Evolutionary conservation across 1,140 invertebrate genomes (phyloP).

Genomic region (Andricus grossulariae): DNA sequence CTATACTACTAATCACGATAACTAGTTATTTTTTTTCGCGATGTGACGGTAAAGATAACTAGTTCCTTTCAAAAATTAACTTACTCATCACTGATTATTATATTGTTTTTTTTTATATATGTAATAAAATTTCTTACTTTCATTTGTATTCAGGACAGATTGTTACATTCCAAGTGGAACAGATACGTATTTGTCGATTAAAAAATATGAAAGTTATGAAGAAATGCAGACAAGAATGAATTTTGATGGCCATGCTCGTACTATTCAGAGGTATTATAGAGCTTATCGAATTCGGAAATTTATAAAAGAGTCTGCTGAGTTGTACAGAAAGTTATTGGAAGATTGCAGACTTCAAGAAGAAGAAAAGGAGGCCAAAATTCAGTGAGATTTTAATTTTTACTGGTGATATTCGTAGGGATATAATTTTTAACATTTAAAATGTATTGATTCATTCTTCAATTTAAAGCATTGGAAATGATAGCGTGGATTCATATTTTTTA

Average conservation of each 20-base stretch:
- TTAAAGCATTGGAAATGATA: no score
- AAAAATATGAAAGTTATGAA: slow-evolving; percentile 77
- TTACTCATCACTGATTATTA: no score
- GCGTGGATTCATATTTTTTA: no score
- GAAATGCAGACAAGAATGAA: slow-evolving; percentile 74
- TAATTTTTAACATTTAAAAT: no score
- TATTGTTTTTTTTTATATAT: slow-evolving; percentile 37
- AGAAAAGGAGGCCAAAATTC: slow-evolving; percentile 53
- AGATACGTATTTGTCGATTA: slow-evolving; percentile 77
- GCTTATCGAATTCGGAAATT: slow-evolving; percentile 67
- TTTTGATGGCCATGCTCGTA: slow-evolving; percentile 74
- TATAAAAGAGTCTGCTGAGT: slow-evolving; percentile 59
- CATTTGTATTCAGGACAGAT: slow-evolving; percentile 63
- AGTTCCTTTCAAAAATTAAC: no score
- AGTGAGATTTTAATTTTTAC: slow-evolving; percentile 38
- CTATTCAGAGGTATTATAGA: slow-evolving; percentile 79
- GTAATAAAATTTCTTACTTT: background rate
- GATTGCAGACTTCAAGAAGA: slow-evolving; percentile 71
- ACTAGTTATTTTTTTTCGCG: no score
- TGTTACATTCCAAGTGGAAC: slow-evolving; percentile 77
- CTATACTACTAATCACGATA: no score
- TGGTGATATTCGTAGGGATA: no score
- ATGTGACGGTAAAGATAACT: no score
- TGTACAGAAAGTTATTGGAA: slow-evolving; percentile 58
- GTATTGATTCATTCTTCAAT: no score